A percentile compares a stretch with the other conserved stretches of the same genome.
Evolutionary conservation across 2,888 invertebrate genomes (phyloP).

Genomic region (Lasioglossum morio): DNA sequence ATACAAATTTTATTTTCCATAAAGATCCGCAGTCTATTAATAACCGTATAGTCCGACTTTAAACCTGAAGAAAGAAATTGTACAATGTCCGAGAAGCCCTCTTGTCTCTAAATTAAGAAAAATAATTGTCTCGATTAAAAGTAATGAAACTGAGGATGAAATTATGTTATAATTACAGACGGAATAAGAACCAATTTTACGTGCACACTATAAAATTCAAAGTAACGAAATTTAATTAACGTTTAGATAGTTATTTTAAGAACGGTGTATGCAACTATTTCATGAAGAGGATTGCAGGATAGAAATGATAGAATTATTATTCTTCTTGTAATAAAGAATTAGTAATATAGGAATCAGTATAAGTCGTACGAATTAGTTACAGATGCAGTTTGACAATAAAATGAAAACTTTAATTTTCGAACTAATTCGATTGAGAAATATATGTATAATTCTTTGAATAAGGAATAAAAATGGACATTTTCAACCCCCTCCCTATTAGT

Average conservation of each 20-base stretch:
- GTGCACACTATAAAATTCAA: background rate
- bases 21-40: too few species aligned
- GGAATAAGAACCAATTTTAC: background rate
- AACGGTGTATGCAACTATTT: background rate
- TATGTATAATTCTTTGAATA: too few species aligned
- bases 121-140: background rate
- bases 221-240: background rate
- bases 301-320: background rate
- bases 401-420: too few species aligned
- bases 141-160: background rate
- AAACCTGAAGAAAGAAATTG: constrained; percentile 21
- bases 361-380: too few species aligned
- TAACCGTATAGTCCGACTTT: constrained; percentile 13
- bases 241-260: background rate
- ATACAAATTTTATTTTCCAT: too few species aligned
- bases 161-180: background rate
- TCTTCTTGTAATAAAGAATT: background rate
- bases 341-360: background rate
- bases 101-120: background rate
- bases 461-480: too few species aligned
- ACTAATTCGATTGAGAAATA: too few species aligned
- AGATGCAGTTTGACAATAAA: too few species aligned
- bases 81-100: background rate
- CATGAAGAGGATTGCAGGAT: background rate
- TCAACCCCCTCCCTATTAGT: too few species aligned